These are phyloP conservation scores for Chlorodrepanis virens DNA, from an alignment of 2,113 vertebrate species.

Conservation along the genomic window DNA sequence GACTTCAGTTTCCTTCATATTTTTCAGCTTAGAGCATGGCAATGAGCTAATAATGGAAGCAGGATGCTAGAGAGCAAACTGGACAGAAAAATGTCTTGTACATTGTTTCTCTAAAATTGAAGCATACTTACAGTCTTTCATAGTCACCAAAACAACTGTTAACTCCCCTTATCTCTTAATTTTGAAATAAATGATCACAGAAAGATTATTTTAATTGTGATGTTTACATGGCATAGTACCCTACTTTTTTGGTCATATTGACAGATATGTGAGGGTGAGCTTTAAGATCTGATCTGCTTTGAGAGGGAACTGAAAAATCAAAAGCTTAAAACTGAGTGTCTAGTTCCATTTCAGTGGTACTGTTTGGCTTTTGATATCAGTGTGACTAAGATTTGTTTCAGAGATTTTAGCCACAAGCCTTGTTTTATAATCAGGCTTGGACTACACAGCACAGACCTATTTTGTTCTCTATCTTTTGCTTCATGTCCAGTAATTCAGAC, in stretches of 20 bases:
- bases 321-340: background rate
- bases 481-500: background rate
- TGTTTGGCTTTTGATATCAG: background rate
- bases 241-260: background rate
- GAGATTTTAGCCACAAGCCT: background rate
- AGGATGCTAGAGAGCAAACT: background rate
- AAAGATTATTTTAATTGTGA: background rate
- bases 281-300: background rate
- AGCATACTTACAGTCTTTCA: background rate
- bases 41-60: background rate
- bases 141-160: background rate
- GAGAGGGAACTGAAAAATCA: background rate
- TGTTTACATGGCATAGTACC: background rate
- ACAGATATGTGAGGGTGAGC: background rate
- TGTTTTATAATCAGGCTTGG: background rate
- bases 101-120: background rate
- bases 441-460: background rate
- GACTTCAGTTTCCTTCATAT: background rate
- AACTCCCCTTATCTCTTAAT: background rate
- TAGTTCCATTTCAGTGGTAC: background rate
- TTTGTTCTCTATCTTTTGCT: background rate
- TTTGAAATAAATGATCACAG: background rate
- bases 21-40: background rate
- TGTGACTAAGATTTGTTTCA: background rate
- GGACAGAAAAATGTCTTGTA: background rate